Evolutionary conservation across 2,888 invertebrate genomes (phyloP).

Genomic region (Lymantria monacha): DNA sequence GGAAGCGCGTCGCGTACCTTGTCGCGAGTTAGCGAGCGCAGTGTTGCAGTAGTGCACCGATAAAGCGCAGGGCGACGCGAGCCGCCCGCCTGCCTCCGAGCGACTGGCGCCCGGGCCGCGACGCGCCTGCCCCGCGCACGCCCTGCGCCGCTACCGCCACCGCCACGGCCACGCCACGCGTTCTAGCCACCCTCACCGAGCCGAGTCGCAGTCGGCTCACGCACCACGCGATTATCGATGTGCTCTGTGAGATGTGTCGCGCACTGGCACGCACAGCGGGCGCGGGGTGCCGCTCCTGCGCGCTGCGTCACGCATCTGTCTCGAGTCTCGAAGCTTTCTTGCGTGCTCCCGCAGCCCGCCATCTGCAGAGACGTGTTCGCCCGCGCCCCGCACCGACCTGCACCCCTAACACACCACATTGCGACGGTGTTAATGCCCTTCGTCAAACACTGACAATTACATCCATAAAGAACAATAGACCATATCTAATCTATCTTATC

Average conservation of each 20-base stretch:
- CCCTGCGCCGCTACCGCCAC: no score
- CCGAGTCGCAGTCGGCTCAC: slow-evolving; percentile 59
- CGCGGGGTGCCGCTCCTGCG: slow-evolving; percentile 70
- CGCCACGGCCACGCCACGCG: slow-evolving; percentile 53
- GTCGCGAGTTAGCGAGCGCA: slow-evolving; percentile 60
- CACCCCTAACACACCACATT: slow-evolving; percentile 29
- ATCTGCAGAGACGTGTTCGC: slow-evolving; percentile 67
- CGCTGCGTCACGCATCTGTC: slow-evolving; percentile 81
- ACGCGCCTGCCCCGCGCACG: slow-evolving; percentile 55
- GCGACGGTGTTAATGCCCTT: slow-evolving; percentile 55
- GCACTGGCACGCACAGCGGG: slow-evolving; percentile 34
- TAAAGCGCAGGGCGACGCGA: slow-evolving; percentile 63
- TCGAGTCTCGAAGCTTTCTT: slow-evolving; percentile 69
- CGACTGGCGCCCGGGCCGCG: slow-evolving; percentile 78
- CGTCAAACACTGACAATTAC: slow-evolving; percentile 30
- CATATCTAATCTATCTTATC: neutral
- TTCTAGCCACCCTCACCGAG: slow-evolving; percentile 39
- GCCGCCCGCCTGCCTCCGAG: slow-evolving; percentile 72
- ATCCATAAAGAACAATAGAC: slow-evolving; percentile 23
- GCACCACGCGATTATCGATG: slow-evolving; percentile 77
- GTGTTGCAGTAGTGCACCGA: slow-evolving; percentile 59
- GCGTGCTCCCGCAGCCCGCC: slow-evolving; percentile 69
- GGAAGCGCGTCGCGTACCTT: slow-evolving; percentile 53
- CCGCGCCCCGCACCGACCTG: slow-evolving; percentile 21
- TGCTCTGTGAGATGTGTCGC: slow-evolving; percentile 65